phyloP scores from a whole-genome alignment of 2,888 invertebrate genomes.

The Cordilura impudica region DNA sequence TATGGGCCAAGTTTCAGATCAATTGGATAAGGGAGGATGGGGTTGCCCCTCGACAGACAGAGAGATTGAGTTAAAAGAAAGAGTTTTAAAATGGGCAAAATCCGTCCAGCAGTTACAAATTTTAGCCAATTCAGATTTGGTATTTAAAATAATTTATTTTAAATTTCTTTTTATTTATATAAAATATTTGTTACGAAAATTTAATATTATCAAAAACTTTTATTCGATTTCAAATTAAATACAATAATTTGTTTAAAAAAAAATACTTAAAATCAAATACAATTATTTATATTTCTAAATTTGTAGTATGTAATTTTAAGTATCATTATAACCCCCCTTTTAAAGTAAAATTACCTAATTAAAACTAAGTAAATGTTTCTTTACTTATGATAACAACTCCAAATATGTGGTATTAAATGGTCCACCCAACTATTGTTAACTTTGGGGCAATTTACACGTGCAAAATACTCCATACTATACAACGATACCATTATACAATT shows the following conservation, averaged over 20 bases:
- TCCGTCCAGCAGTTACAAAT: too few relatives aligned
- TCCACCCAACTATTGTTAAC: constrained; percentile 68
- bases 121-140: too few relatives aligned
- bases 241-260: neutral
- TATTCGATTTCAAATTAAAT: constrained; percentile 8
- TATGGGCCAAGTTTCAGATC: too few relatives aligned
- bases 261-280: neutral
- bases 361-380: neutral
- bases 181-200: too few relatives aligned
- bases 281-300: constrained; percentile 4
- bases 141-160: too few relatives aligned
- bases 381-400: constrained; percentile 74
- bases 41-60: too few relatives aligned
- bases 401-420: constrained; percentile 79
- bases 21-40: too few relatives aligned
- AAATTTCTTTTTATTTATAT: too few relatives aligned
- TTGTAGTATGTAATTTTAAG: neutral
- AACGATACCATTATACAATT: constrained; percentile 82
- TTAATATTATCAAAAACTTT: neutral
- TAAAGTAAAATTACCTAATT: neutral
- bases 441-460: constrained; percentile 71
- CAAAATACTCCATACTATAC: constrained; percentile 87
- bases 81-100: too few relatives aligned
- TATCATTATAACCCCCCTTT: constrained; percentile 3
- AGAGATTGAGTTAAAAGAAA: too few relatives aligned